Conservation (phyloP, 2,888 invertebrate genomes). For the Diarsia rubi region DNA sequence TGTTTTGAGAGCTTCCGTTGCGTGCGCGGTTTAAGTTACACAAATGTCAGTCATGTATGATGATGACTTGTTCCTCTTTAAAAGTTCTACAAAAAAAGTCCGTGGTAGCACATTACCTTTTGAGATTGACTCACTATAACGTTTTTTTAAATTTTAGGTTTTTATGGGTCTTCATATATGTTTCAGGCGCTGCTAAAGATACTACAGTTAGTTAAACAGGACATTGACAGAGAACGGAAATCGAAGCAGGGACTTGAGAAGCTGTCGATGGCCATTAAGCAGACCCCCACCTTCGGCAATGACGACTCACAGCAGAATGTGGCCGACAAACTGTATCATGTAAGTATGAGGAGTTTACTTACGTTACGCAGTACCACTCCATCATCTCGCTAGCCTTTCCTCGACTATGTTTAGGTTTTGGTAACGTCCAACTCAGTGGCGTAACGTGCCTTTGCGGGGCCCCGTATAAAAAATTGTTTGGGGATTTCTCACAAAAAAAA, state of each 20-base stretch:
- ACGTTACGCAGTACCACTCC: neutral
- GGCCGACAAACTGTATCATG: slow-evolving; percentile 96
- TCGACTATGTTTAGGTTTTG: neutral
- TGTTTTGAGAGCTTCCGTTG: too few relatives aligned
- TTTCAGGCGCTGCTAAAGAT: slow-evolving; percentile 95
- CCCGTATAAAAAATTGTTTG: too few relatives aligned
- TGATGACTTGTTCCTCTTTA: too few relatives aligned
- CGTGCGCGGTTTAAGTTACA: too few relatives aligned
- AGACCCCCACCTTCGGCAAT: slow-evolving; percentile 96
- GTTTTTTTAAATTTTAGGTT: too few relatives aligned
- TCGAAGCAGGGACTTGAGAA: slow-evolving; percentile 97
- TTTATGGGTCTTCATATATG: neutral
- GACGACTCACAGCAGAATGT: slow-evolving; percentile 98
- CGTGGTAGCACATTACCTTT: too few relatives aligned
- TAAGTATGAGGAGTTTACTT: slow-evolving; percentile 18
- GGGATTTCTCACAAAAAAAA: too few relatives aligned
- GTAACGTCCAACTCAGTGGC: neutral
- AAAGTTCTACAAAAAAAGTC: too few relatives aligned
- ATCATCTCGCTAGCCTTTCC: neutral
- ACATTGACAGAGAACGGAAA: slow-evolving; percentile 96
- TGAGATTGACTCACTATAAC: too few relatives aligned
- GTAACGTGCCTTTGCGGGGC: too few relatives aligned
- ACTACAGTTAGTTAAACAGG: slow-evolving; percentile 95
- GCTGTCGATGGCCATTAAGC: slow-evolving; percentile 96
- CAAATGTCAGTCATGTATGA: too few relatives aligned